Evolutionary conservation across 2,797 vertebrate genomes (phyloP).

Genomic region (Periparus ater): DNA sequence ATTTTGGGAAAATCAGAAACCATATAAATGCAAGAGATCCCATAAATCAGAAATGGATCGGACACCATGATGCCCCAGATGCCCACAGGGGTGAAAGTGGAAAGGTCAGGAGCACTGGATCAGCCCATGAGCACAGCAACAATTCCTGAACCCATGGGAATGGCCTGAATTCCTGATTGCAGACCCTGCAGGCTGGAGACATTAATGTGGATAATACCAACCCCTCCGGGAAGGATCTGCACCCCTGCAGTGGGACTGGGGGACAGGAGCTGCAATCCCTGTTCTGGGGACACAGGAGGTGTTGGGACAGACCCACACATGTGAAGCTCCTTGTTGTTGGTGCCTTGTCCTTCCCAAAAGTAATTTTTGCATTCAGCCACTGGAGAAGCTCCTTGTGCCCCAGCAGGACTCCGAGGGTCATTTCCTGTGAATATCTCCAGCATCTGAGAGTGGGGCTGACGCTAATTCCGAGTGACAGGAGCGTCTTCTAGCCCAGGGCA

Average conservation of each 20-base stretch:
- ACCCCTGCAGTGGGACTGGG: background rate
- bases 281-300: background rate
- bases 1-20: background rate
- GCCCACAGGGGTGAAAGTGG: background rate
- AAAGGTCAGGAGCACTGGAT: background rate
- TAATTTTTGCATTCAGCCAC: background rate
- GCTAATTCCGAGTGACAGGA: slow-evolving; percentile 37
- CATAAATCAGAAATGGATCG: background rate
- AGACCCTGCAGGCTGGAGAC: background rate
- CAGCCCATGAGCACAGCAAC: background rate
- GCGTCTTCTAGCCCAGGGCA: background rate
- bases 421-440: background rate
- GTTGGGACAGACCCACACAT: no score
- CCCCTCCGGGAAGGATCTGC: background rate
- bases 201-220: background rate
- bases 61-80: rapidly evolving
- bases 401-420: background rate
- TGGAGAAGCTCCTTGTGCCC: background rate
- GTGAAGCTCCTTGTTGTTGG: background rate
- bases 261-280: background rate
- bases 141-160: background rate
- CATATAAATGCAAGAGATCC: background rate
- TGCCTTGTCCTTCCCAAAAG: background rate
- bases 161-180: background rate
- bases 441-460: slow-evolving; percentile 14